Percentiles rank a stretch among this genome's conserved stretches.
These are phyloP conservation scores for Pararge aegeria DNA, from an alignment of 1,140 invertebrate species.

Conservation along the genomic window DNA sequence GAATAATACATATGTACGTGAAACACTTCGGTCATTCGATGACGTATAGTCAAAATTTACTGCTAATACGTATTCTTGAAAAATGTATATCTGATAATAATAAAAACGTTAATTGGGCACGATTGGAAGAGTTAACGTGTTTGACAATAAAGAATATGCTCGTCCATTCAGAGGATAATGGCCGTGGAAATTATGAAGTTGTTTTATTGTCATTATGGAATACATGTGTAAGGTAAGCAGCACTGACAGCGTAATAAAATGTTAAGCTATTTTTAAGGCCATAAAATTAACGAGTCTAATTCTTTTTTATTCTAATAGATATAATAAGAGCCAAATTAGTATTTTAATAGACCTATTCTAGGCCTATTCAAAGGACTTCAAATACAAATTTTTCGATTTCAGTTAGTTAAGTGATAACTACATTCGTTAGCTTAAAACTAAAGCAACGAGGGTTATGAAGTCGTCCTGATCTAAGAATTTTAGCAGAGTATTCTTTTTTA, in stretches of 20 bases:
- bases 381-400: too few species aligned
- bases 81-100: constrained; percentile 39
- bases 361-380: too few species aligned
- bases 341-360: too few species aligned
- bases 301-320: too few species aligned
- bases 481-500: too few species aligned
- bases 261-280: too few species aligned
- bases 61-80: constrained; percentile 42
- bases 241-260: background rate
- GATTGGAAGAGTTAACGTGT: constrained; percentile 42
- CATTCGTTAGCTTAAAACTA: too few species aligned
- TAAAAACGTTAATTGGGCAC: constrained; percentile 36
- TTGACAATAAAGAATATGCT: constrained; percentile 37
- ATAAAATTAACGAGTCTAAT: background rate
- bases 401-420: too few species aligned
- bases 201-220: constrained; percentile 62
- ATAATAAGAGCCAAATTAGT: too few species aligned
- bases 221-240: constrained; percentile 58
- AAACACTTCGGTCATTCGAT: constrained; percentile 46
- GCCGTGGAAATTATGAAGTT: constrained; percentile 28
- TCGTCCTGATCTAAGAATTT: too few species aligned
- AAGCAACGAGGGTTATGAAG: too few species aligned
- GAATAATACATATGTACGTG: constrained; percentile 51
- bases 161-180: background rate
- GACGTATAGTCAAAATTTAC: constrained; percentile 36